Evolutionary conservation across 1,140 invertebrate species (phyloP).

Genomic region (Dermatophagoides farinae): DNA sequence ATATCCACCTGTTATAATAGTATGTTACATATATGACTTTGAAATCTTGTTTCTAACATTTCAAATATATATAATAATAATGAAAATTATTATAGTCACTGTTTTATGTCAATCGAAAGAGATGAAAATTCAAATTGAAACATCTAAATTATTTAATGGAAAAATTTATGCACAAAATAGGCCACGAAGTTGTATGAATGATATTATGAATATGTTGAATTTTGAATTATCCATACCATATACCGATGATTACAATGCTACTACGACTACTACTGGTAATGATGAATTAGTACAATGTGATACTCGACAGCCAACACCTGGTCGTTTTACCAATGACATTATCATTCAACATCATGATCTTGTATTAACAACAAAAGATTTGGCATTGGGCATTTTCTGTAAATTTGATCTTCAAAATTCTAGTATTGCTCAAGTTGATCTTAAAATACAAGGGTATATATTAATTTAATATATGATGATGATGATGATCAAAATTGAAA

Average conservation of each 20-base stretch:
- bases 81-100: slow-evolving; percentile 10
- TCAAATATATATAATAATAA: no score
- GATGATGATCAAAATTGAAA: background rate
- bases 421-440: slow-evolving; percentile 56
- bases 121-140: slow-evolving; percentile 73
- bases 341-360: slow-evolving; percentile 85
- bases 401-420: slow-evolving; percentile 82
- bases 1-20: slow-evolving; percentile 73
- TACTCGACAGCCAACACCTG: slow-evolving; percentile 13
- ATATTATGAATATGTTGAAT: slow-evolving; percentile 25
- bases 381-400: slow-evolving; percentile 72
- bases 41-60: background rate
- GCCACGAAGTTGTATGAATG: slow-evolving; percentile 68
- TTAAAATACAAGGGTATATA: slow-evolving; percentile 20
- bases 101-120: slow-evolving; percentile 47
- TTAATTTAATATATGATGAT: no score
- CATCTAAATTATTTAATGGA: slow-evolving; percentile 71
- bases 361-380: slow-evolving; percentile 76
- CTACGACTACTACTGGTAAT: background rate
- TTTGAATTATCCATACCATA: slow-evolving; percentile 17
- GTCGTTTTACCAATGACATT: slow-evolving; percentile 61
- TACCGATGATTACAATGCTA: slow-evolving; percentile 11
- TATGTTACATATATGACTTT: slow-evolving; percentile 14
- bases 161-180: slow-evolving; percentile 80
- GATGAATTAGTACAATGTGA: slow-evolving; percentile 13